phyloP scores from a whole-genome alignment of 2,797 vertebrate species.

The Spinus olivaceus region DNA sequence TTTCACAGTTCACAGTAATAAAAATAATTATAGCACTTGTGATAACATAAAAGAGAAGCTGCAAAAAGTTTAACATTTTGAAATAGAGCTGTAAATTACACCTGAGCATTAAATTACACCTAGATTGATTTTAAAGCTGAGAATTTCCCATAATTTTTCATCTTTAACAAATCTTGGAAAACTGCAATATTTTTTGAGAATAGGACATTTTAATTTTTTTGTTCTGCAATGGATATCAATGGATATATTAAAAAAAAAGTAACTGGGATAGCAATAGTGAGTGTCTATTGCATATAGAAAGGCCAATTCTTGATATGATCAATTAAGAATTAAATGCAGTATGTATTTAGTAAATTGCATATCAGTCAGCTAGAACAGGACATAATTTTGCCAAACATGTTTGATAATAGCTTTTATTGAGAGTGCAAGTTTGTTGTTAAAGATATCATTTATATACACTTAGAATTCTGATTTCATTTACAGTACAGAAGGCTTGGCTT shows the following conservation, averaged over 20 bases:
- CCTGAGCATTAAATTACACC: neutral
- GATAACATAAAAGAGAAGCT: neutral
- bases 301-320: neutral
- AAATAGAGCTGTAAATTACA: neutral
- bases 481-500: neutral
- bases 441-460: neutral
- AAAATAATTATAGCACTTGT: slow-evolving; percentile 22
- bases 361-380: neutral
- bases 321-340: neutral
- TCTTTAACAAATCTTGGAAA: neutral
- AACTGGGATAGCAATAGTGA: neutral
- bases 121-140: neutral
- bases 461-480: neutral
- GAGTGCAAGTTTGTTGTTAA: neutral
- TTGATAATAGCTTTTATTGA: neutral
- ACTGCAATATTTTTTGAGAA: neutral
- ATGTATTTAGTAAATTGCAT: neutral
- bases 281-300: neutral
- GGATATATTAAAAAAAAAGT: neutral
- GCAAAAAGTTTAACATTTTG: neutral
- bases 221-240: neutral
- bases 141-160: neutral
- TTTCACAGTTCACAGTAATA: slow-evolving; percentile 40
- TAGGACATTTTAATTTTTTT: neutral
- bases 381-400: neutral